Evolutionary conservation across 2,888 invertebrate genomes (phyloP), one percentile per base, ranked within the genome.

Genomic region (Eumerus sabulonum): DNA sequence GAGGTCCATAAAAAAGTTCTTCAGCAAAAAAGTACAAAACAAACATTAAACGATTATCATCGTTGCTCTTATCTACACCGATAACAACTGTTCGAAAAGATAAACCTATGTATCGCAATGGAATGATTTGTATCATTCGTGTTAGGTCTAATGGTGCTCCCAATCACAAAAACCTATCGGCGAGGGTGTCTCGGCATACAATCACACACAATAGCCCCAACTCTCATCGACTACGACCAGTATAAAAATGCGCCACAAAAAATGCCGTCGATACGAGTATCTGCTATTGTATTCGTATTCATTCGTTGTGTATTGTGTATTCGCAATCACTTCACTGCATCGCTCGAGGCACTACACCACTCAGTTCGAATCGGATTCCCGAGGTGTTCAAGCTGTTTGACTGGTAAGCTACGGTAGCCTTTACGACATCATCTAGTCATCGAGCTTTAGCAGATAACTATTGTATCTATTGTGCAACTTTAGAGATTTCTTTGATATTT

Each of bases 331-430:
- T 56, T 38, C 45, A 77, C 62, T 66, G 57, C 67, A 53, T 51
- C 38, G 66, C 62, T 53, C 40, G 17, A 47, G 27, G 11, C 60
- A 18, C 7, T 27, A 44, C 57, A 27, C 18, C 57, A 70, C 42
- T 77, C 76, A 72, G 76, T 77, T 77, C 56, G 48, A 62, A 62
- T 67, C 76, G 76, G 62, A 57, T 77, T 62, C 51, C 67, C 62
- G 72, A 67, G 66, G 72, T 67, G 76, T 72, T 67, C 72, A 72
- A 59, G 27, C 62, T 53, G 76, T 38, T 36, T 14, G 27, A 27
- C 27, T 27, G 7, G 50, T 16, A 36, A 35, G 70, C 53, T 38
- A 18, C 51, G 40, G 18, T 4, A 51, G 48, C 36, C 27, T 14
- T 9, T 9, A 16, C 42, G 38, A 17, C 17, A 44, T 38, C 50